Conservation (phyloP, 2,888 invertebrate genomes). For the Penaeus monodon region DNA sequence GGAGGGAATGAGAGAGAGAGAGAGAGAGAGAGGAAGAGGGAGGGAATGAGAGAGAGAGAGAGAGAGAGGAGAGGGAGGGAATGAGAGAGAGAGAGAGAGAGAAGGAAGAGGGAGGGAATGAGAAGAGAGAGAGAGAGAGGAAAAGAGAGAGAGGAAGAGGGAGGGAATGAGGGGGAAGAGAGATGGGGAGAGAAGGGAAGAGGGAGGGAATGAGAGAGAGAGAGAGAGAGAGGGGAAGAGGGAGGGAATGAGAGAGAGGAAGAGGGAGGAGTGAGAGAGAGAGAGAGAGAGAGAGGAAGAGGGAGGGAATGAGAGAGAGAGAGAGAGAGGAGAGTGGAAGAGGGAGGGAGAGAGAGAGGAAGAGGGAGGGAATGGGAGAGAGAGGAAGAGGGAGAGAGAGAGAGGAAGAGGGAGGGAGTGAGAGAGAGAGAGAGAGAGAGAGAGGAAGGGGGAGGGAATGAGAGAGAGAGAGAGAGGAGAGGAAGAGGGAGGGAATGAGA, state of each 20-base stretch:
- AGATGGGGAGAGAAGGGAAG: background rate
- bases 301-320: too few relatives aligned
- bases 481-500: background rate
- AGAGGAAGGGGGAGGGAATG: background rate
- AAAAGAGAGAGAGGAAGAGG: accelerated
- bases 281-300: background rate
- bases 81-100: too few relatives aligned
- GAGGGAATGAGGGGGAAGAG: too few relatives aligned
- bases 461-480: background rate
- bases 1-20: too few relatives aligned
- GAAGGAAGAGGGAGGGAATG: too few relatives aligned
- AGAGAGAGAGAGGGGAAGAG: background rate
- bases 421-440: background rate
- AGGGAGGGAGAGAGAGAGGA: background rate
- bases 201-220: background rate
- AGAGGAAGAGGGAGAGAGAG: background rate
- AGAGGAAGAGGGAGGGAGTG: too few relatives aligned
- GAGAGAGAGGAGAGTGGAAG: background rate
- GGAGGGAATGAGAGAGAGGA: background rate
- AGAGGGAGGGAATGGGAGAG: background rate
- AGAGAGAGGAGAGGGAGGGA: too few relatives aligned
- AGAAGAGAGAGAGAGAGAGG: too few relatives aligned
- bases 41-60: too few relatives aligned
- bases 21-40: too few relatives aligned
- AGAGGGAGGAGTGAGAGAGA: background rate